A percentile compares a stretch with the other conserved stretches of the same genome.
phyloP scores from a whole-genome alignment of 2,113 vertebrate species.

The Eurypyga helias region DNA sequence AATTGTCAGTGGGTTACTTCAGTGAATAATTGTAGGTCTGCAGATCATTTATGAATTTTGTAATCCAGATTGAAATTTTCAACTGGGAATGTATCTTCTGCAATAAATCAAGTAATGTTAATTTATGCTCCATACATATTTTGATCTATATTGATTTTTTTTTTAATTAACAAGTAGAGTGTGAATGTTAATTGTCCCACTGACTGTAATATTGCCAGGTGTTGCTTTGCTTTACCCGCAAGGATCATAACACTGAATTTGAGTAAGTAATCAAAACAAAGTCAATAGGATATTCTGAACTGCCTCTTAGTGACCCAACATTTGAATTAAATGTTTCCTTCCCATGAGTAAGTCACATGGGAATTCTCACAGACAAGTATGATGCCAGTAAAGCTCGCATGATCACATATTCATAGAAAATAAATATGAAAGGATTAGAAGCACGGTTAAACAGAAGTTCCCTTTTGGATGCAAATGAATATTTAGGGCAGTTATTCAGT shows the following conservation, averaged over 20 bases:
- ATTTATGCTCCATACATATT: not conserved
- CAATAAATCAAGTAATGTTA: not conserved
- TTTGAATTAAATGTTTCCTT: slow-evolving; percentile 25
- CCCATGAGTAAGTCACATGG: not conserved
- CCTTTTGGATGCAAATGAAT: slow-evolving; percentile 19
- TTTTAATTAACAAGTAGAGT: not conserved
- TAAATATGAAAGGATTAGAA: slow-evolving; percentile 28
- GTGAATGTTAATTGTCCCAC: not conserved
- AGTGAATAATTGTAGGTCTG: not conserved
- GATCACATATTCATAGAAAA: not conserved
- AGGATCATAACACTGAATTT: not conserved
- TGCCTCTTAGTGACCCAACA: not conserved
- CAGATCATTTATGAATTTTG: not conserved
- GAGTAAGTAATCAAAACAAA: not conserved
- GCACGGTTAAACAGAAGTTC: not conserved
- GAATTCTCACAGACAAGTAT: slow-evolving; percentile 5
- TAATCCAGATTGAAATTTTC: not conserved
- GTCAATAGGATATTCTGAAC: not conserved
- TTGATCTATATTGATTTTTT: not conserved
- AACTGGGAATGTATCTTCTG: not conserved
- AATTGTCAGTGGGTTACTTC: not conserved
- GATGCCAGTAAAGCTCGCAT: not conserved
- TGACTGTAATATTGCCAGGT: not conserved
- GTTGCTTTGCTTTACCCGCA: not conserved
- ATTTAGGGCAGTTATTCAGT: not conserved